These are phyloP conservation scores for Halcyon senegalensis DNA, from an alignment of 2,113 vertebrate genomes.

Conservation along the genomic window DNA sequence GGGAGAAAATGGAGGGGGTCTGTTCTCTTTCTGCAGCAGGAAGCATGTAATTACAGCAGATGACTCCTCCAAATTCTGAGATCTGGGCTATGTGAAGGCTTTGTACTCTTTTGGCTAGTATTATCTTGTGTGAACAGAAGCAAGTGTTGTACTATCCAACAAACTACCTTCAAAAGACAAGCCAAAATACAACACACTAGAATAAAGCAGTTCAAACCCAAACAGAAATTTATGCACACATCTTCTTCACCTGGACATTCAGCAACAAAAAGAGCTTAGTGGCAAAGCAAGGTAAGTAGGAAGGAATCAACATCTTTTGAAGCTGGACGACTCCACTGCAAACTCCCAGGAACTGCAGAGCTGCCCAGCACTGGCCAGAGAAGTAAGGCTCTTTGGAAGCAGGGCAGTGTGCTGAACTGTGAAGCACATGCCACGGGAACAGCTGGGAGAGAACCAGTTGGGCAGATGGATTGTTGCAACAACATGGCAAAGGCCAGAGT, in stretches of 20 bases:
- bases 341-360: not conserved
- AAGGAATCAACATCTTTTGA: not conserved
- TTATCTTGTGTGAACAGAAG: not conserved
- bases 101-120: not conserved
- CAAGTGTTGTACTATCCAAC: not conserved
- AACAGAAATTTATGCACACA: not conserved
- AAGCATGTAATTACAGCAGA: not conserved
- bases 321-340: not conserved
- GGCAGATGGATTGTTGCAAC: not conserved
- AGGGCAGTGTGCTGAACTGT: not conserved
- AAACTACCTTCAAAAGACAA: not conserved
- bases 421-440: not conserved
- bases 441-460: not conserved
- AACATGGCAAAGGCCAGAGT: not conserved
- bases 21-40: not conserved
- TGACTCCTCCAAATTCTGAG: not conserved
- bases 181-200: not conserved
- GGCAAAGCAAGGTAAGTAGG: not conserved
- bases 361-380: fast-evolving
- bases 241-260: not conserved
- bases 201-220: not conserved
- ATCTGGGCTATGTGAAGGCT: not conserved
- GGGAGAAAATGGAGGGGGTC: not conserved
- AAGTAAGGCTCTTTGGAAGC: not conserved
- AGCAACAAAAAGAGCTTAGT: not conserved